Conservation (phyloP, 2,113 vertebrate species). For the Romanogobio albipinnatus region DNA sequence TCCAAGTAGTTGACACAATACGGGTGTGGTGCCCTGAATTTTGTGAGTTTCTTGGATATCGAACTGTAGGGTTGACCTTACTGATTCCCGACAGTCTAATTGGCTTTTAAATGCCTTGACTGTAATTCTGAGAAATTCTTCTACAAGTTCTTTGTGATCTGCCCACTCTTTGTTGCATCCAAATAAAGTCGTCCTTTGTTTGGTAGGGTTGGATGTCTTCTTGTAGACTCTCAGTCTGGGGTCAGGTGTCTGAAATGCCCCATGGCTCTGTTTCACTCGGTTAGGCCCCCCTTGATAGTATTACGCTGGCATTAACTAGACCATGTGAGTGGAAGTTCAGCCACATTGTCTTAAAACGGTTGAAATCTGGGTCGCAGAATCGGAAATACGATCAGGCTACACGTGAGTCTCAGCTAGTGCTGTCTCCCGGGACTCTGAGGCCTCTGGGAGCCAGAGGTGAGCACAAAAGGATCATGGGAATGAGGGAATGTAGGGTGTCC, state of each 20-base stretch:
- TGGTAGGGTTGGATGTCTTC: not conserved
- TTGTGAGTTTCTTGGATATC: not conserved
- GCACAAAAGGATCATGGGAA: slow-evolving; percentile 50
- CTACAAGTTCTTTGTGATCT: slow-evolving; percentile 1
- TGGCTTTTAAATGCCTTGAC: slow-evolving; percentile 14
- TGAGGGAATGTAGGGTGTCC: slow-evolving; percentile 15
- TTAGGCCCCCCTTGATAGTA: not conserved
- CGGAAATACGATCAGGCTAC: slow-evolving; percentile 21
- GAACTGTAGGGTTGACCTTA: not conserved
- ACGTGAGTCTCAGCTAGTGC: not conserved
- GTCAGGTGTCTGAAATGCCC: slow-evolving; percentile 33
- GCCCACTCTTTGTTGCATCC: not conserved
- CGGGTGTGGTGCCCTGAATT: not conserved
- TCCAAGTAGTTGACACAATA: not conserved
- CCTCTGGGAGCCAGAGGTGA: slow-evolving; percentile 12
- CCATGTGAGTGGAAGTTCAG: slow-evolving; percentile 29
- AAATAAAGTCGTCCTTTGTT: slow-evolving; percentile 14
- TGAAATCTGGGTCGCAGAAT: not conserved
- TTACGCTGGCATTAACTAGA: slow-evolving; percentile 9
- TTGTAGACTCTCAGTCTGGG: slow-evolving; percentile 8
- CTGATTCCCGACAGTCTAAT: not conserved
- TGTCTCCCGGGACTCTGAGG: not conserved
- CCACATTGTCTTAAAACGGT: not conserved
- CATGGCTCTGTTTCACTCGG: not conserved
- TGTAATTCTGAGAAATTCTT: slow-evolving; percentile 5